Evolutionary conservation across 2,113 vertebrate genomes (phyloP), one percentile per base, ranked within the genome.

Genomic region (Phrynosoma blainvillii): DNA sequence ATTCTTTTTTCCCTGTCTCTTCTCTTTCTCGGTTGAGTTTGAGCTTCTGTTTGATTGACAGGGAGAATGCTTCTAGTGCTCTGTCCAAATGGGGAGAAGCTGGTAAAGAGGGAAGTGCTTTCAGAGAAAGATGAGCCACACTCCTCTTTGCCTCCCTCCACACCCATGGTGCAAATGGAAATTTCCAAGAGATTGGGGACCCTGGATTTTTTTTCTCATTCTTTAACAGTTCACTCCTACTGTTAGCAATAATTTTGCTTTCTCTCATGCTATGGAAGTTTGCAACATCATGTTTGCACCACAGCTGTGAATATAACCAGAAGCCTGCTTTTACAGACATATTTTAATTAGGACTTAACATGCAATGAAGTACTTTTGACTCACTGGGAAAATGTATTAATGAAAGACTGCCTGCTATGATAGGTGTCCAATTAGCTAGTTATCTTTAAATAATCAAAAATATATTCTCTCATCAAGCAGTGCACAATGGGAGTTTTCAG

Each of bases 371-470:
- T 36, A 56, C 21, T 71, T 78, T 56, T 40, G 9, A 86, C 25
- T 23, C 65, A 70, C 59, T 88, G 87, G 76, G 30, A 94, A 88
- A 96, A 84, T 77, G 65, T 36, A 77, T 93, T 91, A 86, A 87
- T 73, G 71, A 92, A 90, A 88, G 88, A 84, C 91, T 90, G 86
- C 2, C 25, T 91, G 82, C 71, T 16, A 0, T 23, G 10, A 42
- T 71, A 89, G 68, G 87, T 90, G 90, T 62, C 1, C 1, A 32
- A 90, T 92, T 70, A 82, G 83, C 36, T 92, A 92, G 92, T 92
- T 93, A 76, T 87, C 77, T 86, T 89, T 79, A 86, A 91, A 93
- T 52, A 89, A 75, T 65, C 42, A 20, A 0, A 0, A 4, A 90
- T 52, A 54, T 88, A 84, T 76, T 86, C 87, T 84, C 1, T 0